Evolutionary conservation across 2,113 vertebrate genomes (phyloP), one percentile per base, ranked within the genome.

Genomic region (Gobius niger): DNA sequence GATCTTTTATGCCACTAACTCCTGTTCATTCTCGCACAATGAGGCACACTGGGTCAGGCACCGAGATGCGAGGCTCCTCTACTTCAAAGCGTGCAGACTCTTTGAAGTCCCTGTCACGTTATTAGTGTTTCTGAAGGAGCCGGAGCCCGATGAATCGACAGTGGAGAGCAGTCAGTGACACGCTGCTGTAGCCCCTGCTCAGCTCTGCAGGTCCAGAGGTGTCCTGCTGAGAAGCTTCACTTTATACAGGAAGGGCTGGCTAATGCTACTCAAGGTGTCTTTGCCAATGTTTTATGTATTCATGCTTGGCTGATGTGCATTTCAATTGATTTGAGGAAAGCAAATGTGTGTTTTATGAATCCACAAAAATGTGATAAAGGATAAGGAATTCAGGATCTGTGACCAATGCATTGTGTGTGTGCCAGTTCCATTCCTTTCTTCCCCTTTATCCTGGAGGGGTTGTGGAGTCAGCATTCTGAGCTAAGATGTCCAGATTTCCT

Each of bases 81-180:
- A 85, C 87, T 86, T 92, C 90, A 91, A 90, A 91, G 87, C 83
- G 76, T 82, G 3, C 52, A 16, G 14, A 85, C 81, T 47, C 89
- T 91, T 91, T 91, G 88, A 91, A 86, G 90, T 87, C 82, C 71
- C 81, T 75, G 85, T 86, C 70, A 82, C 83, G 73, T 85, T 88
- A 87, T 89, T 87, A 87, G 84, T 72, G 82, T 83, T 87, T 82
- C 76, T 85, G 83, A 86, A 83, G 87, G 70, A 85, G 67, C 85
- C 73, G 75, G 70, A 65, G 81, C 75, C n/a, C 81, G 87, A 75
- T 83, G 81, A 86, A 86, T 81, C 77, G 71, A 76, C 67, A 34
- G 49, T 34, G 8, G 15, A 72, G 72, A 12, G 16, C 70, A 73
- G 70, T 65, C 64, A 71, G 61, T 18, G 67, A 54, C 61, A 52